Base-by-base conservation (phyloP, 1,140 invertebrate species). In the Caenorhabditis briggsae region DNA sequence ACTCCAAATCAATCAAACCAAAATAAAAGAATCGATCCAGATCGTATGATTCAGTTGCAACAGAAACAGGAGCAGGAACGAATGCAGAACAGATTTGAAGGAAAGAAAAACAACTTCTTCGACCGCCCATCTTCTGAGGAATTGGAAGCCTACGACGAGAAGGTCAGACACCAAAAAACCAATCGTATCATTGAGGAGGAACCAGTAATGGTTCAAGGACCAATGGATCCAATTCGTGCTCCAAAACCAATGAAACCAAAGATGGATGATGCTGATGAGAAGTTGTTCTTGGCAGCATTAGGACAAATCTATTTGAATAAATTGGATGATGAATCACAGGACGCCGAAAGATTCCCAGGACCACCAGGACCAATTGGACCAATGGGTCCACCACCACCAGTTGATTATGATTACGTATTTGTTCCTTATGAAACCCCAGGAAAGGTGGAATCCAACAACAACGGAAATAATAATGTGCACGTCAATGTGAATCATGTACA, bases 381-480 rank as follows among this genome's bases (percentile, higher is more conserved):
- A 48, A 70, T 70, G 65, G 43, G 33, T 20, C 65, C 65, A 46
- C 64, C 33, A 50, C 70, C 70, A 12, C 70, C 70, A 78, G 12
- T 78, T n/a, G 70, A 78, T 14, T 78, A 78, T 14, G 70, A 78
- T 78, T 78, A 78, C 11, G 8, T 78, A n/a, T 78, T 78, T 78
- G 70, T 48, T 50, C 70, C 70, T 23, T 7, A 12, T 16, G 70
- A 78, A 23, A 41, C 46, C 5, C 70, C 70, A 5, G n/a, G 18
- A 16, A 78, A 78, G 14, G n/a, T 25, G 20, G 70, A 78, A 41
- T n/a, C 70, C 1, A 78, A 78, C 20, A 78, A 78, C 46, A 78
- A 78, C 18, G 70, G 70, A 78, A 78, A 78, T 46, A 78, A 78
- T n/a, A 78, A 78, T 78, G 70, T 78, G 50, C 70, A 78, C n/a